Evolutionary conservation across 2,797 vertebrate species (phyloP), one percentile per base, ranked within the genome.

Genomic region (Pempheris klunzingeri): DNA sequence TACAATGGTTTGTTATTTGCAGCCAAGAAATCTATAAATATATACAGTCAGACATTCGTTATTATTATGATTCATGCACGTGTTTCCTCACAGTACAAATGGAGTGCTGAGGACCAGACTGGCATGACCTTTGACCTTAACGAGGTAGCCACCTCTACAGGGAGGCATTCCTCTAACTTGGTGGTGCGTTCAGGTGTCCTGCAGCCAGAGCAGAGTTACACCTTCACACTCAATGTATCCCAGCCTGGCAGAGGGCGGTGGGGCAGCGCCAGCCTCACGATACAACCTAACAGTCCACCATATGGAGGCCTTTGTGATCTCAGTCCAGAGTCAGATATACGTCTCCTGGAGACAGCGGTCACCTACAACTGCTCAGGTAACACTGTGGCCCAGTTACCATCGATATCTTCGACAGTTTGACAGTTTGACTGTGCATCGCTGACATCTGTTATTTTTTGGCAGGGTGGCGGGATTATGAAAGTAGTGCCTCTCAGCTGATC

Each of bases 341-440:
- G 46, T 61, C 87, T 92, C 38, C 81, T 96, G 77, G 93, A 96
- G 83, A 94, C 94, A 0, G 62, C 78, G 5, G 90, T 96, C 59
- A 92, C 89, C 32, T 95, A 92, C 77, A 92, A 84, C 80, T 96
- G 96, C 84, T 93, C 94, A 87, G 95, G 95, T 95, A 86, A 78
- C 28, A 9, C 0, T 9, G 5, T 26, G n/a, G 17, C 38, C 2
- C 0, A 55, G 4, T 24, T 17, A 49, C 4, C 0, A 10, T 58
- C 32, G 20, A 24, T 34, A 30, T 17, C 2, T 61, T 24, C 63
- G 18, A 13, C 12, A 5, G 5, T 34, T 39, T n/a, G 38, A 7
- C 36, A 41, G 24, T 36, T 3, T 28, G 7, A 58, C 47, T 20
- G 4, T 32, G 22, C 26, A 65, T 41, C 1, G 0, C 30, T 30